phyloP scores from a whole-genome alignment of 2,888 invertebrate species.

The Coleophora deauratella region DNA sequence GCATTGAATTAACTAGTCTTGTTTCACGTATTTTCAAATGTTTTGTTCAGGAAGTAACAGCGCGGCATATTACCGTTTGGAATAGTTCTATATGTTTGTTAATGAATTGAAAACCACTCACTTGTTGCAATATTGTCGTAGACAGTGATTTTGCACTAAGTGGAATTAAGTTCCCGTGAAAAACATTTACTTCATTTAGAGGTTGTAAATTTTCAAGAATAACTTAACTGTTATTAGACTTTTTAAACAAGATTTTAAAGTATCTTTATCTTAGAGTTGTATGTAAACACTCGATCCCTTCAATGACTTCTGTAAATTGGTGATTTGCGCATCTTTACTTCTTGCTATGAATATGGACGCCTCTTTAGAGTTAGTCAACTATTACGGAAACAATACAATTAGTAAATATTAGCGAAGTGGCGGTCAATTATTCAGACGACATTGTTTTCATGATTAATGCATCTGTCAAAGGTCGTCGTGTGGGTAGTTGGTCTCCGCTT shows the following conservation, averaged over 20 bases:
- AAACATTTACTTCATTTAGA: constrained; percentile 39
- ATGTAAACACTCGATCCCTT: constrained; percentile 47
- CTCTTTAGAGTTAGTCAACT: constrained; percentile 69
- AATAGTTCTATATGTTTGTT: constrained; percentile 16
- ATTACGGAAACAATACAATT: constrained; percentile 67
- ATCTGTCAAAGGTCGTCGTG: constrained; percentile 16
- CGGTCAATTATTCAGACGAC: constrained; percentile 37
- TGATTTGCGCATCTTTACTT: constrained; percentile 65
- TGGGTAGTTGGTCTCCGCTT: constrained; percentile 65
- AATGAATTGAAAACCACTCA: constrained; percentile 16
- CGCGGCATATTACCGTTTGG: constrained; percentile 23
- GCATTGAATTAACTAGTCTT: constrained; percentile 53
- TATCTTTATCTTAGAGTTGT: constrained; percentile 54
- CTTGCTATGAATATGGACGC: constrained; percentile 68
- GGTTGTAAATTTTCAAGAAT: constrained; percentile 44
- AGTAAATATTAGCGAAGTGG: constrained; percentile 56
- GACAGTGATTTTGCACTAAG: constrained; percentile 45
- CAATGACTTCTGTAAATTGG: constrained; percentile 60
- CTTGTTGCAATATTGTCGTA: too few species aligned
- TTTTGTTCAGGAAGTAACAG: constrained; percentile 35
- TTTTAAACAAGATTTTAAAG: constrained; percentile 41
- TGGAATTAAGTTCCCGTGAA: constrained; percentile 71
- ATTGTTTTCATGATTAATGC: constrained; percentile 8
- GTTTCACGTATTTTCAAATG: constrained; percentile 73
- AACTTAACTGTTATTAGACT: constrained; percentile 42